Conservation (phyloP, 2,888 invertebrate species). For the Venustoraphidia nigricollis region DNA sequence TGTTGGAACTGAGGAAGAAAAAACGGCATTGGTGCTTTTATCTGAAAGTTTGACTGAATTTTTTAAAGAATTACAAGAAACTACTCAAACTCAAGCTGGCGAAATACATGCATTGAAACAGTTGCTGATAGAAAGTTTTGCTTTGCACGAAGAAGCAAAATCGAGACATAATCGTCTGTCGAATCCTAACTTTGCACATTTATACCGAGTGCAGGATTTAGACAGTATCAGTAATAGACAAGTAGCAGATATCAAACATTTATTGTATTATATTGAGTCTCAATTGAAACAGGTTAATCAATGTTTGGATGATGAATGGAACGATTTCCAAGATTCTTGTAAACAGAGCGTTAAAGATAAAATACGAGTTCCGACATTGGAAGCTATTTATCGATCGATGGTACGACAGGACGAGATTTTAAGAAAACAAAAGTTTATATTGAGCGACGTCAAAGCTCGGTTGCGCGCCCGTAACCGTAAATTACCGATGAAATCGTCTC, state of each 20-base stretch:
- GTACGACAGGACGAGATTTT: constrained; percentile 57
- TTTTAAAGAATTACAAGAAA: constrained; percentile 42
- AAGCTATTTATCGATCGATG: constrained; percentile 65
- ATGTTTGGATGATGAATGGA: constrained; percentile 64
- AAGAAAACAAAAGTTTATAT: constrained; percentile 31
- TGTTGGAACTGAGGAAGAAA: constrained; percentile 41
- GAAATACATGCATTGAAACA: constrained; percentile 42
- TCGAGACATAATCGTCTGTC: constrained; percentile 19
- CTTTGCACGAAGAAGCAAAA: constrained; percentile 39
- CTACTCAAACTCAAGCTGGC: constrained; percentile 37
- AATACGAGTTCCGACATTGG: constrained; percentile 53
- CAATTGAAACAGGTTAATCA: constrained; percentile 58
- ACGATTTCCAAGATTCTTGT: constrained; percentile 38
- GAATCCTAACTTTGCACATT: constrained; percentile 19
- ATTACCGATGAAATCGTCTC: constrained; percentile 10
- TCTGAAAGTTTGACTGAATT: constrained; percentile 41
- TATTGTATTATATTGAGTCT: constrained; percentile 55
- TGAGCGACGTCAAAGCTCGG: constrained; percentile 23
- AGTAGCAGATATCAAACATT: constrained; percentile 50
- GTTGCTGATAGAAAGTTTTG: constrained; percentile 34
- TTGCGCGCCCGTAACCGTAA: constrained; percentile 27
- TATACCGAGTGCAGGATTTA: constrained; percentile 28
- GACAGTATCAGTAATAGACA: constrained; percentile 54
- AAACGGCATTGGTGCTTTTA: constrained; percentile 31
- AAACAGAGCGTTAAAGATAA: constrained; percentile 28